Conservation (phyloP, 2,113 vertebrate genomes). For the Cynocephalus volans region DNA sequence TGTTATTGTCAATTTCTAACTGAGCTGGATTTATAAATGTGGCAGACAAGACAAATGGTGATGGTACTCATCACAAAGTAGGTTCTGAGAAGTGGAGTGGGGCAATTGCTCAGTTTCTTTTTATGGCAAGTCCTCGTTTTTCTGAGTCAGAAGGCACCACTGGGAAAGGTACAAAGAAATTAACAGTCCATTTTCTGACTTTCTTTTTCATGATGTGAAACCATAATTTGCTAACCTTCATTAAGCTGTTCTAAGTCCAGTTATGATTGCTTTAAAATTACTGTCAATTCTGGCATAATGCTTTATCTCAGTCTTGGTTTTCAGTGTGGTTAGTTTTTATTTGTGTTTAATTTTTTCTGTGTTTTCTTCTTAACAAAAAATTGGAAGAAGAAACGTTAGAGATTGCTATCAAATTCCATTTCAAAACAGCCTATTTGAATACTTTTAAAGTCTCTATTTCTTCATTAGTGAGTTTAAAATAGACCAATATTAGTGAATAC, state of each 20-base stretch:
- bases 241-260: background rate
- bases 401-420: background rate
- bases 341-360: background rate
- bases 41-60: background rate
- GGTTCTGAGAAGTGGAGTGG: fast-evolving
- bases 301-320: background rate
- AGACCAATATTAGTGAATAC: background rate
- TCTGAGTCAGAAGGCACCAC: background rate
- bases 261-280: background rate
- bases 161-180: background rate
- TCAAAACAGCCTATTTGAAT: background rate
- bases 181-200: background rate
- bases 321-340: background rate
- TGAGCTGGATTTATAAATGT: background rate
- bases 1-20: background rate
- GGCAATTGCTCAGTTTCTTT: too few species aligned
- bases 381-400: background rate
- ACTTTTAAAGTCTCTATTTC: background rate
- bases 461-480: background rate
- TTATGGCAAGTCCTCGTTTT: background rate
- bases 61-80: background rate
- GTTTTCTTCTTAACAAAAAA: background rate
- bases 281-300: background rate
- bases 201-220: background rate
- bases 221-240: background rate